Conservation (phyloP, 2,797 vertebrate genomes). For the Sebastes glaucus region DNA sequence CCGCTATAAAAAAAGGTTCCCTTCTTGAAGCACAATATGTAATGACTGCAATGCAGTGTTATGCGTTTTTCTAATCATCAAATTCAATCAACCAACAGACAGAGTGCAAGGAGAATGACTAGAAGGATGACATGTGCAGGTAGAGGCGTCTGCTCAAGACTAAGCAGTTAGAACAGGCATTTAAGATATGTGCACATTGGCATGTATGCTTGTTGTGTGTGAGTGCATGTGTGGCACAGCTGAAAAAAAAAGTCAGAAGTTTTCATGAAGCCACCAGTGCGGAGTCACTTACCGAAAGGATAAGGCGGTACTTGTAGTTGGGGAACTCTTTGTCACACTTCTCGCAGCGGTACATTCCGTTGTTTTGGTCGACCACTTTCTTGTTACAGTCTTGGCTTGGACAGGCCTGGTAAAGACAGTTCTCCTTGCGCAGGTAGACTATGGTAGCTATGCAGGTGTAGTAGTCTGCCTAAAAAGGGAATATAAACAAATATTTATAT, state of each 20-base stretch:
- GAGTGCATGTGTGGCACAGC: not conserved
- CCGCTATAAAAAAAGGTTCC: not conserved
- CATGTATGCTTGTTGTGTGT: not conserved
- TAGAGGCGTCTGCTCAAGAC: not conserved
- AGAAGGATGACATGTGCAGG: not conserved
- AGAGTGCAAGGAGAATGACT: not conserved
- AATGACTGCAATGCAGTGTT: too few species aligned
- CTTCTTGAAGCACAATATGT: too few species aligned
- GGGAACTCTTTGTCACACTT: slow-evolving; percentile 97
- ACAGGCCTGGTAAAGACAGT: slow-evolving; percentile 96
- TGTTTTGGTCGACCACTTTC: slow-evolving; percentile 97
- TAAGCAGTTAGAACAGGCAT: not conserved
- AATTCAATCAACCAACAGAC: not conserved
- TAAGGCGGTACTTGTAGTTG: slow-evolving; percentile 97
- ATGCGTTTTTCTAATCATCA: too few species aligned
- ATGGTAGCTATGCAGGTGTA: slow-evolving; percentile 91
- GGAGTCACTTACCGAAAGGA: slow-evolving; percentile 90
- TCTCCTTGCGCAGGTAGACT: slow-evolving; percentile 94
- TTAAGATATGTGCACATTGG: not conserved
- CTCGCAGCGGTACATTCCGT: slow-evolving; percentile 95
- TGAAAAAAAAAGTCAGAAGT: not conserved
- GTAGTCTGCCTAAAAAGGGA: slow-evolving; percentile 88
- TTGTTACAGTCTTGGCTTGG: slow-evolving; percentile 96
- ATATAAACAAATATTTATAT: not conserved
- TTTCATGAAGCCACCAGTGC: not conserved